Percentiles rank a stretch among this genome's conserved stretches.
These are phyloP conservation scores for Gnathonemus longibarbis DNA, from an alignment of 2,113 vertebrate genomes.

Conservation along the genomic window DNA sequence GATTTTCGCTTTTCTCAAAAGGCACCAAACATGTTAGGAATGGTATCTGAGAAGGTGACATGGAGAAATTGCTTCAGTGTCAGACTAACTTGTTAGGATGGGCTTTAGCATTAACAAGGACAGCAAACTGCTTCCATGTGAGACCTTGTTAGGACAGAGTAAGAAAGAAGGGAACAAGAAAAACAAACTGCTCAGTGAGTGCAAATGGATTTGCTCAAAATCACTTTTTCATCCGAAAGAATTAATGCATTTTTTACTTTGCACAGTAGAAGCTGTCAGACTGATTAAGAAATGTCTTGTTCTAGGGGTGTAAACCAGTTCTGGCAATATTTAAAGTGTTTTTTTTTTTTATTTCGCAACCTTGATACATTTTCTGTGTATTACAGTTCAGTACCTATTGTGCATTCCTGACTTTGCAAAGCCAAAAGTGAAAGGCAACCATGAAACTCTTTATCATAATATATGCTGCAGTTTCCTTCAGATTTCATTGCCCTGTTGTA, in stretches of 20 bases:
- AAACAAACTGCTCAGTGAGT: neutral
- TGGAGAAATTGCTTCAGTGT: neutral
- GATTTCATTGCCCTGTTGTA: neutral
- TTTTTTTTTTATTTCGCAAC: neutral
- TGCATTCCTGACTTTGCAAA: neutral
- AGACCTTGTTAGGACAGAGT: neutral
- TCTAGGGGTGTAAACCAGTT: neutral
- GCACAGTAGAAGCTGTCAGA: neutral
- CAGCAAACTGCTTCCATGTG: neutral
- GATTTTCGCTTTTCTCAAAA: neutral
- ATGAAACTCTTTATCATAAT: neutral
- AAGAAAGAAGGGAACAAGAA: neutral
- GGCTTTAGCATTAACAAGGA: neutral
- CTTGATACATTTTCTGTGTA: neutral
- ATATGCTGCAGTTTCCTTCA: neutral
- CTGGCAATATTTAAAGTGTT: neutral
- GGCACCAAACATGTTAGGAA: neutral
- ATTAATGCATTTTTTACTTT: neutral
- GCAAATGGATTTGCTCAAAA: neutral
- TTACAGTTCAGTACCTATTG: neutral
- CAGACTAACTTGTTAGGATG: neutral
- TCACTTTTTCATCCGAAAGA: neutral
- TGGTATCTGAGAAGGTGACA: neutral
- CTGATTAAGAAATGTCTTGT: neutral
- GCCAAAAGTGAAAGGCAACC: neutral